Evolutionary conservation across 2,113 vertebrate genomes (phyloP), one percentile per base, ranked within the genome.

Genomic region (Anoplopoma fimbria): DNA sequence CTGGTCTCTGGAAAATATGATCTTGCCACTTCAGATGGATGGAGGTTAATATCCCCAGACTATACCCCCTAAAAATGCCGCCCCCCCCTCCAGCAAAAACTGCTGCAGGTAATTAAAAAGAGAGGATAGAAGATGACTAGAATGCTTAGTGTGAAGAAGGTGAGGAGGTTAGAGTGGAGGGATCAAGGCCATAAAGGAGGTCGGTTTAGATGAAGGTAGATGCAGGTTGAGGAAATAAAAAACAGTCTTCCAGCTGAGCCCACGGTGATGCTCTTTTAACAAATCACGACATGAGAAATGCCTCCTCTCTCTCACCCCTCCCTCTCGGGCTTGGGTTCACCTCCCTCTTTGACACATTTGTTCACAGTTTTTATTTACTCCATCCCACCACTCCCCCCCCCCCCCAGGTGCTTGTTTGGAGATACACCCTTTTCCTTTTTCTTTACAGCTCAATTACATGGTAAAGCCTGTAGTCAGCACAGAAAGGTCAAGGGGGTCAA

Each of bases 161-260:
- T 78, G 75, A 64, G 63, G 65, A 81, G 78, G 82, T 88, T 70
- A 61, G 69, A 70, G 76, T 61, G 57, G 53, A 83, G 55, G 51
- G 79, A 75, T 69, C 27, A 27, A 67, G 58, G 25, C 33, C 65
- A 86, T 69, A 83, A 74, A 84, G 62, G 68, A 77, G 49, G 45
- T 17, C 9, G 36, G n/a, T 81, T 83, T 65, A 53, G 64, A 63
- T 75, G 68, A 61, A 72, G 60, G 34, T 61, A 62, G 57, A 82
- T 38, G 72, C 47, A 1, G 15, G 38, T 58, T 70, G 45, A 40
- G 68, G 25, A 34, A 25, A 47, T 33, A 68, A 60, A 57, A 68
- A 73, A 19, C 14, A 12, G 14, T 69, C 73, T 42, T 78, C 69
- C 84, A 90, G 82, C 87, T 91, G 65, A 87, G 88, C 79, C 68